phyloP scores from a whole-genome alignment of 1,140 invertebrate species.

The Oncopeltus fasciatus region DNA sequence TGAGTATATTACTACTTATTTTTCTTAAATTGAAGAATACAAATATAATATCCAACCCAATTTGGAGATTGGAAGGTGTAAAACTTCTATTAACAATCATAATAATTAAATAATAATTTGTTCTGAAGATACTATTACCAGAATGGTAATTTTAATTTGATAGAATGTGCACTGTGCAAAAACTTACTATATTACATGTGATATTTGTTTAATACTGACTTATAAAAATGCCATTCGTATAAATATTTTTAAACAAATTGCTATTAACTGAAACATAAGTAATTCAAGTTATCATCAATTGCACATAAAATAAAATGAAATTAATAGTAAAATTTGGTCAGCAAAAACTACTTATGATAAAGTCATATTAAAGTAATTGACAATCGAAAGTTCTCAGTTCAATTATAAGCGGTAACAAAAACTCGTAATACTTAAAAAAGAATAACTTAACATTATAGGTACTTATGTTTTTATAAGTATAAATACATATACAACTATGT shows the following conservation, averaged over 20 bases:
- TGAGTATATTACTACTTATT: too few species aligned
- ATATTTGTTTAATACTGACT: conserved; percentile 13
- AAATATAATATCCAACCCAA: too few species aligned
- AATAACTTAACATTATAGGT: conserved; percentile 14
- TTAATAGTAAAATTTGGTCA: conserved; percentile 1
- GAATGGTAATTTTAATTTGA: conserved; percentile 8
- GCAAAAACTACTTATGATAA: not conserved
- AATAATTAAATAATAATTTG: not conserved
- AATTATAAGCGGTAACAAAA: conserved; percentile 17
- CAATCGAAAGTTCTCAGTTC: conserved; percentile 20
- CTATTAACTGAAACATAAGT: not conserved
- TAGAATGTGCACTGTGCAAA: conserved; percentile 15
- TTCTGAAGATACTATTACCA: not conserved
- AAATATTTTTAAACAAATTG: not conserved
- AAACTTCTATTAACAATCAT: too few species aligned
- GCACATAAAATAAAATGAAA: not conserved
- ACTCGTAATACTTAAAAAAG: conserved; percentile 11
- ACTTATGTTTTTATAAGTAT: conserved; percentile 10
- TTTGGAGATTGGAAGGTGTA: too few species aligned
- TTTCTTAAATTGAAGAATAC: too few species aligned
- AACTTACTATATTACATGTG: conserved; percentile 14
- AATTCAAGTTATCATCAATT: not conserved
- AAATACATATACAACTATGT: conserved; percentile 7
- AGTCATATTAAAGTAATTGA: conserved; percentile 13
- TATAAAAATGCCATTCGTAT: conserved; percentile 1